A percentile compares a stretch with the other conserved stretches of the same genome.
These are phyloP conservation scores for Etheostoma nigrum DNA, from an alignment of 2,797 vertebrate genomes.

Conservation along the genomic window DNA sequence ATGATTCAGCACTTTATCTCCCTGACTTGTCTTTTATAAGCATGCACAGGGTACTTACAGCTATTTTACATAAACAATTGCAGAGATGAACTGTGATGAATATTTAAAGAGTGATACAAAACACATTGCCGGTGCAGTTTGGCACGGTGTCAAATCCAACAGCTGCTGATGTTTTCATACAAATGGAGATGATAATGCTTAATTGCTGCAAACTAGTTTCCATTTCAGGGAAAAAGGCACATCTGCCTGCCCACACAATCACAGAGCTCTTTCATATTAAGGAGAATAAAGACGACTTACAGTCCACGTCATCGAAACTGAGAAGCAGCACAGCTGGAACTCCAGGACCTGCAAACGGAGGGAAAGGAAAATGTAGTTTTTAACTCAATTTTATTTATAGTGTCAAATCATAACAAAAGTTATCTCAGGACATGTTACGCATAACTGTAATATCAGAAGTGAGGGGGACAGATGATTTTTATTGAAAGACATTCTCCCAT, in stretches of 20 bases:
- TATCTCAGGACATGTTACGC: no score
- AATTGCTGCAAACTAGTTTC: conserved; percentile 46
- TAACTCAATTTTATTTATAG: no score
- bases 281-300: conserved; percentile 61
- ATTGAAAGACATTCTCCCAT: no score
- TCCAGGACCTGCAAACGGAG: conserved; percentile 66
- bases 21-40: background rate
- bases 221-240: conserved; percentile 15
- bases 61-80: background rate
- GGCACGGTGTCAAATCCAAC: conserved; percentile 22
- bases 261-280: background rate
- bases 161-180: conserved; percentile 54
- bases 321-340: conserved; percentile 76
- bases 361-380: background rate
- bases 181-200: conserved; percentile 33
- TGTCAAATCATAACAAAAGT: no score
- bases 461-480: no score
- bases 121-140: conserved; percentile 2
- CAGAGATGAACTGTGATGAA: background rate
- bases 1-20: background rate
- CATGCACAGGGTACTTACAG: background rate
- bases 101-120: conserved; percentile 2
- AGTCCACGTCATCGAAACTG: conserved; percentile 56
- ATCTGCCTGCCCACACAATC: conserved; percentile 3
- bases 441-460: no score